phyloP scores from a whole-genome alignment of 2,888 invertebrate genomes.

The Eupithecia pulchellata region DNA sequence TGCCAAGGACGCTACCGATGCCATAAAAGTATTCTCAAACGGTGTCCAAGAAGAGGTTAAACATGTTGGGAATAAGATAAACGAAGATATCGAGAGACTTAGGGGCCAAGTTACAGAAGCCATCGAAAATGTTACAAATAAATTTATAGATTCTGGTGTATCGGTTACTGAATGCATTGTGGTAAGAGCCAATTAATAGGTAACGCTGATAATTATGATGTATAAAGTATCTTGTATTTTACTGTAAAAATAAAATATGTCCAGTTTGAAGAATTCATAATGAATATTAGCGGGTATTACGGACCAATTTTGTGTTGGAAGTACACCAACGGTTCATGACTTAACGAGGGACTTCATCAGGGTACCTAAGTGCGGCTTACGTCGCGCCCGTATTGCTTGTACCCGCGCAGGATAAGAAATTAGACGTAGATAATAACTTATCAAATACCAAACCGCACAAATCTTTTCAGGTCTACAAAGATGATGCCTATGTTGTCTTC shows the following conservation, averaged over 20 bases:
- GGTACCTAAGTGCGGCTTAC: no score
- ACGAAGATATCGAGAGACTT: conserved; percentile 57
- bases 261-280: no score
- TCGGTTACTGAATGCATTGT: conserved; percentile 64
- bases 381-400: no score
- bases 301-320: no score
- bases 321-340: no score
- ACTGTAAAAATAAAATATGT: no score
- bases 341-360: no score
- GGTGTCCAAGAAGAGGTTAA: conserved; percentile 60
- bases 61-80: conserved; percentile 53
- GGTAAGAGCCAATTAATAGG: conserved; percentile 53
- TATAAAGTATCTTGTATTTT: no score
- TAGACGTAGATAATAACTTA: no score
- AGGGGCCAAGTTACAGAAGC: conserved; percentile 56
- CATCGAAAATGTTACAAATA: conserved; percentile 59
- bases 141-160: conserved; percentile 56
- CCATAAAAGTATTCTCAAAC: conserved; percentile 58
- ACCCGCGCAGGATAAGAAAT: no score
- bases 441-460: background rate
- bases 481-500: conserved; percentile 60
- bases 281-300: no score
- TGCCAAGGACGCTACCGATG: conserved; percentile 62
- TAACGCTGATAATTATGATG: no score
- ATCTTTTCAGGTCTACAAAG: conserved; percentile 58